Evolutionary conservation across 2,113 vertebrate species (phyloP), one percentile per base, ranked within the genome.

Genomic region (Larimichthys crocea): DNA sequence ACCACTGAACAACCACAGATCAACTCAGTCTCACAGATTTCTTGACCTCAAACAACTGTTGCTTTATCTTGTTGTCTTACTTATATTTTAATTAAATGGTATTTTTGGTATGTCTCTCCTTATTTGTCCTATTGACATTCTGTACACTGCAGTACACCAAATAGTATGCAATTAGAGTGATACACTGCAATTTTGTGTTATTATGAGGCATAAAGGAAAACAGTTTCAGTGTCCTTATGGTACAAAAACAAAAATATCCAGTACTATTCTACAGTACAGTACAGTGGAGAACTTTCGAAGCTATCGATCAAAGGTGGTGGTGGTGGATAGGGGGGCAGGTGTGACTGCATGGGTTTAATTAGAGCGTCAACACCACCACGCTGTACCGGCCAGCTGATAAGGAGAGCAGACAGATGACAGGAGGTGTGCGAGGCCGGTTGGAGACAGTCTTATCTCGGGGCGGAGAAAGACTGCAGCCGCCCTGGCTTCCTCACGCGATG

Each of bases 361-460:
- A 92, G 86, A 92, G 77, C 71, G 87, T 94, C 92, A 91, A 91
- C 93, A 91, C 90, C 59, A 75, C 50, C 50, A 49, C 76, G 14
- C 83, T 78, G 84, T 87, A 72, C 63, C 59, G 74, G 76, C 84
- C 65, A 78, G 87, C 89, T 90, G 95, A 96, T 95, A 95, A 95
- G 93, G 75, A 73, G 77, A 83, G 91, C 90, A 95, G 94, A 94
- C 93, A 92, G 93, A 92, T 93, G 94, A 94, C 94, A 95, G 93
- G 94, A 95, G 93, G 94, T 92, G 94, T 94, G 91, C 76, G 89
- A 88, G 92, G 91, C 90, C 72, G 76, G 85, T 84, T 93, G 94
- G 95, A 96, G 95, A 95, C 95, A 94, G 92, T 73, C 92, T 96
- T 95, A 95, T 96, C 95, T 94, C 64, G n/a, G 86, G 88, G 91